A percentile compares a stretch with the other conserved stretches of the same genome.
Evolutionary conservation across 2,113 vertebrate genomes (phyloP).

Genomic region (Colossoma macropomum): DNA sequence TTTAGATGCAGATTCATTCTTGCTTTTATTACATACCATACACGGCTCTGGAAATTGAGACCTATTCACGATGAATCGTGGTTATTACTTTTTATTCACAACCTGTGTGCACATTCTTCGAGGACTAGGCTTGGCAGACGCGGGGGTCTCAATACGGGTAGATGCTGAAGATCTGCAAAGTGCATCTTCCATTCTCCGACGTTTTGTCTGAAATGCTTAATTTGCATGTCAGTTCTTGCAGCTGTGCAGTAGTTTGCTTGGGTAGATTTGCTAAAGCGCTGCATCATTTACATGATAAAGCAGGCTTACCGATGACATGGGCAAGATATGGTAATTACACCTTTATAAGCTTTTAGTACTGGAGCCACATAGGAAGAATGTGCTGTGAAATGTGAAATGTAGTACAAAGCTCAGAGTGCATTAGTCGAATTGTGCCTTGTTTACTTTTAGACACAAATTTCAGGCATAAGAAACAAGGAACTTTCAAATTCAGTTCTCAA

Average conservation of each 20-base stretch:
- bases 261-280: constrained; percentile 41
- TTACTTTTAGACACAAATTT: constrained; percentile 6
- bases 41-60: constrained; percentile 46
- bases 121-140: constrained; percentile 9
- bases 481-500: too few species aligned
- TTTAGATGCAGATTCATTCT: constrained; percentile 55
- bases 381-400: not conserved
- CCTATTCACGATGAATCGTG: constrained; percentile 51
- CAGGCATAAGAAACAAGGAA: not conserved
- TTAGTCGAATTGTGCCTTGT: constrained; percentile 22
- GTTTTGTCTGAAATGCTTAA: constrained; percentile 41
- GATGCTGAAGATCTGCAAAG: constrained; percentile 41
- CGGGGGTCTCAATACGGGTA: constrained; percentile 12
- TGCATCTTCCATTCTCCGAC: constrained; percentile 42
- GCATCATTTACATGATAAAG: constrained; percentile 54
- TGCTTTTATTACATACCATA: constrained; percentile 41
- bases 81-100: constrained; percentile 53
- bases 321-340: constrained; percentile 54
- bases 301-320: constrained; percentile 32
- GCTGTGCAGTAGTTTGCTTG: constrained; percentile 47
- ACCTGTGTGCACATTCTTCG: constrained; percentile 46
- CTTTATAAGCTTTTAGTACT: constrained; percentile 48
- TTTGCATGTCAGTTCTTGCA: constrained; percentile 54
- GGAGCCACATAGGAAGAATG: constrained; percentile 26
- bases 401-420: not conserved